Conservation (phyloP, 2,113 vertebrate species). For the Probosciger aterrimus region DNA sequence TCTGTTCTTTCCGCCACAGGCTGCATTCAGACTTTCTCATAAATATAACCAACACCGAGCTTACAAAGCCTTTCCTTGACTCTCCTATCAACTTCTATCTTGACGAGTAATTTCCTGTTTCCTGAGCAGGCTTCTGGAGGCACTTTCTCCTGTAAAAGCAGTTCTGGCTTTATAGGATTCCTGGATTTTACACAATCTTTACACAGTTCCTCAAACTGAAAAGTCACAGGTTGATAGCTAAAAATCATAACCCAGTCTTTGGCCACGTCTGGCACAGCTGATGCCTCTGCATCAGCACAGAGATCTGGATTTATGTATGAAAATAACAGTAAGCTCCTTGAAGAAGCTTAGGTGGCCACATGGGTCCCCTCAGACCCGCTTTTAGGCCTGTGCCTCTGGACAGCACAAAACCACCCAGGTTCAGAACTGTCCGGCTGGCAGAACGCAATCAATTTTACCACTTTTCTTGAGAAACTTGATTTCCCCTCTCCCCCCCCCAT, state of each 20-base stretch:
- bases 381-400: accelerated
- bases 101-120: neutral
- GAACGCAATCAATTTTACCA: accelerated
- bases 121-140: neutral
- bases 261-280: neutral
- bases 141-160: constrained; percentile 1
- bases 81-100: neutral
- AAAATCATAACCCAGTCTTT: neutral
- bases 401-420: accelerated
- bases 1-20: neutral
- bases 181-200: neutral
- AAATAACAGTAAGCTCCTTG: neutral
- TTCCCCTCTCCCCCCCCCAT: too few species aligned
- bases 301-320: neutral
- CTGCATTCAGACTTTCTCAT: neutral
- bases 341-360: neutral
- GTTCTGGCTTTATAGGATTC: neutral
- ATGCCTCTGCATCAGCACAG: neutral
- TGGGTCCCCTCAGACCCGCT: neutral
- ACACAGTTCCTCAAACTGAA: neutral
- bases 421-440: accelerated
- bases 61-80: neutral
- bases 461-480: neutral
- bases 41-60: neutral
- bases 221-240: neutral